A percentile compares a stretch with the other conserved stretches of the same genome.
Evolutionary conservation across 2,113 vertebrate genomes (phyloP).

Genomic region (Serinus canaria): DNA sequence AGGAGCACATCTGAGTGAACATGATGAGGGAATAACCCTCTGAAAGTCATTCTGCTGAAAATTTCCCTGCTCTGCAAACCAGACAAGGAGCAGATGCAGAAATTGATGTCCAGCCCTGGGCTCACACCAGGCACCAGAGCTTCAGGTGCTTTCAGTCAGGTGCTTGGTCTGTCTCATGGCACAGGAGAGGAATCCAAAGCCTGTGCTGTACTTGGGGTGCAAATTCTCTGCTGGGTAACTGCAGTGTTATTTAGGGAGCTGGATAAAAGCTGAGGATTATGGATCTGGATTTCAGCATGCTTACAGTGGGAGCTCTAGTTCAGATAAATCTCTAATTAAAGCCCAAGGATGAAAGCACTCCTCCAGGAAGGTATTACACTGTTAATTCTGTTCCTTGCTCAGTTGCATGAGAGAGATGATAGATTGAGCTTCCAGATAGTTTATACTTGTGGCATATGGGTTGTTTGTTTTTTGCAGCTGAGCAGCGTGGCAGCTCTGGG

Average conservation of each 20-base stretch:
- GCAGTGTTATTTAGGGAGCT: neutral
- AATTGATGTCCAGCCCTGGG: neutral
- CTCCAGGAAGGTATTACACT: neutral
- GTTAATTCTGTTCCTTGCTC: slow-evolving; percentile 15
- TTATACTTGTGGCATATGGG: slow-evolving; percentile 62
- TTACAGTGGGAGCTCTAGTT: neutral
- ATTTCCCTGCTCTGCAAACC: neutral
- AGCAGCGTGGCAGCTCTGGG: slow-evolving; percentile 65
- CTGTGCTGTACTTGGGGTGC: neutral
- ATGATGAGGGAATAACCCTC: neutral
- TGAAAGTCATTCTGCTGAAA: neutral
- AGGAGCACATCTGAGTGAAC: neutral
- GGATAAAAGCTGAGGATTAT: neutral
- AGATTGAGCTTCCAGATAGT: slow-evolving; percentile 36
- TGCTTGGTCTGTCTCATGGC: neutral
- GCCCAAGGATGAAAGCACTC: neutral
- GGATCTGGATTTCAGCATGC: neutral
- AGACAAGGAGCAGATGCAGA: neutral
- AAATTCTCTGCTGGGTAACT: neutral
- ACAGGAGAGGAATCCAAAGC: neutral
- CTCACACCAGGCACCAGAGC: accelerated
- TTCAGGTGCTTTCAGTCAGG: neutral
- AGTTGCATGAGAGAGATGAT: slow-evolving; percentile 31
- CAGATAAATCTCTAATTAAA: slow-evolving; percentile 21
- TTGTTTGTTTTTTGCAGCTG: slow-evolving; percentile 69